These are phyloP conservation scores for Scelioninae gen. 1 DNA, from an alignment of 2,888 invertebrate species.

Conservation along the genomic window DNA sequence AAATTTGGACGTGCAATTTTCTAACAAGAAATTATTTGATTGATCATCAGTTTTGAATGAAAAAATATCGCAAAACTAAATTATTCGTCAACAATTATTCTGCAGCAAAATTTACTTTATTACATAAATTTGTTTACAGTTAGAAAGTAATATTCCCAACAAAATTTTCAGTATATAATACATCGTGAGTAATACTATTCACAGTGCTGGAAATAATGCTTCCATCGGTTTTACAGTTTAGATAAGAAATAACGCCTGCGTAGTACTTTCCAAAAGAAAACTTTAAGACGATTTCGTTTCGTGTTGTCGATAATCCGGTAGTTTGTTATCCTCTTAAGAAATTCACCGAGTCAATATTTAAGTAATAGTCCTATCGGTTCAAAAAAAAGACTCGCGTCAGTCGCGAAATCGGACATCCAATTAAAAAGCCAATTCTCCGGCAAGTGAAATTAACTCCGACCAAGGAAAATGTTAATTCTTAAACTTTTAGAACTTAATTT, in stretches of 20 bases:
- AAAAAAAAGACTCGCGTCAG: slow-evolving; percentile 13
- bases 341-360: slow-evolving; percentile 44
- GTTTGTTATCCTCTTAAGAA: slow-evolving; percentile 49
- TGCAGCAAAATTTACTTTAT: too few species aligned
- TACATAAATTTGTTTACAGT: background rate
- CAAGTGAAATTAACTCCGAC: slow-evolving; percentile 16
- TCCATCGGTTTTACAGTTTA: slow-evolving; percentile 43
- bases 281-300: slow-evolving; percentile 50
- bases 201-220: slow-evolving; percentile 43
- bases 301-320: slow-evolving; percentile 55
- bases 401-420: slow-evolving; percentile 6
- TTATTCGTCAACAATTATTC: too few species aligned
- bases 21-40: too few species aligned
- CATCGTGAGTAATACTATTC: slow-evolving; percentile 21
- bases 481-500: too few species aligned
- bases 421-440: slow-evolving; percentile 21
- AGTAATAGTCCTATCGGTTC: slow-evolving; percentile 23
- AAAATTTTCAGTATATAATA: slow-evolving; percentile 9
- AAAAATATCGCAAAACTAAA: too few species aligned
- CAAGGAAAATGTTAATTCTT: too few species aligned
- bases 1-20: too few species aligned
- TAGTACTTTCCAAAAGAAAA: slow-evolving; percentile 43
- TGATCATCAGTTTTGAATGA: too few species aligned
- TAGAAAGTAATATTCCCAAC: background rate
- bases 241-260: slow-evolving; percentile 51